phyloP scores from a whole-genome alignment of 2,888 invertebrate genomes.

The Luperina testacea region DNA sequence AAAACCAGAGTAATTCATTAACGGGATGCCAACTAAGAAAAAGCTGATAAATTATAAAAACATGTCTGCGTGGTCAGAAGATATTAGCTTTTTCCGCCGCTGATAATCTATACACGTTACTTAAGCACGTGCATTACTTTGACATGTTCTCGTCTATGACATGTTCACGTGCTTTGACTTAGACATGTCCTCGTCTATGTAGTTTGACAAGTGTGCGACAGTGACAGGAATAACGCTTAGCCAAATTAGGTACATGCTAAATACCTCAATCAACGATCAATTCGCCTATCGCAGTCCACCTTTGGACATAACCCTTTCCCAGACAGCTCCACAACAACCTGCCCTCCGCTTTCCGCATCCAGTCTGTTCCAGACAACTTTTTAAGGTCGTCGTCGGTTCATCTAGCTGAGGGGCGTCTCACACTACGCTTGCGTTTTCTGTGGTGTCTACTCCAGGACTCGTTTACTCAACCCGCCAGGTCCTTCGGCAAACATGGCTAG shows the following conservation, averaged over 20 bases:
- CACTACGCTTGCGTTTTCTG: background rate
- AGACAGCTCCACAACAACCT: background rate
- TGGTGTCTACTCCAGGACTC: background rate
- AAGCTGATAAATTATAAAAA: constrained; percentile 3
- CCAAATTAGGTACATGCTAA: background rate
- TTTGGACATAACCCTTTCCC: background rate
- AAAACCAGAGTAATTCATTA: background rate
- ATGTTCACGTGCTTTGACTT: background rate
- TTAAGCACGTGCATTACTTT: background rate
- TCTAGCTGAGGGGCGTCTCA: background rate
- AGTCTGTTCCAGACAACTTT: background rate
- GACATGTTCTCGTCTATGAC: background rate
- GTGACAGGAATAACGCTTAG: background rate
- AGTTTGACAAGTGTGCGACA: background rate
- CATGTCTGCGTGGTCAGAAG: background rate
- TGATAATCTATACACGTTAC: background rate
- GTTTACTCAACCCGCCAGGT: background rate
- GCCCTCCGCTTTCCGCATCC: background rate
- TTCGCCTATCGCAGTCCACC: background rate
- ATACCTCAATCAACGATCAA: background rate
- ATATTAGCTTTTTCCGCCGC: background rate
- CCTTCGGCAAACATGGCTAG: background rate
- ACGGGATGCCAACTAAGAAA: background rate
- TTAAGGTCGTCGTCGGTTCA: background rate
- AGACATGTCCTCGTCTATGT: background rate